Base-by-base conservation (phyloP, 2,113 vertebrate species). In the Carettochelys insculpta region DNA sequence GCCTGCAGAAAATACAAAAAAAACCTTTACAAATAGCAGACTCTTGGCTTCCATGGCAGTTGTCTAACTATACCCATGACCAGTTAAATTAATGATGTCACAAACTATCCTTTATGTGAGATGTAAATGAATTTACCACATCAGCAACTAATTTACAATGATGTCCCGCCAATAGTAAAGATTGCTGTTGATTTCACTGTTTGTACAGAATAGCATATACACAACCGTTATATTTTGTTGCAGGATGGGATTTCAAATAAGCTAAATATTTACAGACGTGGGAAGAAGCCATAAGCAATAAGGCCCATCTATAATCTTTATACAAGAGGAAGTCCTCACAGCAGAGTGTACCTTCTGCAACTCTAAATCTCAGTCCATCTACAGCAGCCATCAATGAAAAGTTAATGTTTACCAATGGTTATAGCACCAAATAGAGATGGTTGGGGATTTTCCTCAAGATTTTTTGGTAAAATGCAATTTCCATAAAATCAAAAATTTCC, bases 31-130 rank as follows among this genome's bases (percentile, higher is more conserved):
- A 97, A 92, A 95, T 87, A 86, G 91, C 78, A 85, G 93, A 90
- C 90, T 92, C 52, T 80, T 85, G 84, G 68, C 45, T 97, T 94
- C 90, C 50, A 84, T 58, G 82, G 93, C 82, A 95, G 83, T 88
- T 96, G 94, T 95, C 68, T 95, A 92, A 90, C 86, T 89, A 86
- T 91, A 94, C 25, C 52, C 58, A 81, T 75, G 92, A 73, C 77
- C 78, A 91, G 79, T 94, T 94, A 97, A 97, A 97, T 96, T 96
- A 96, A 96, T 92, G 83, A 89, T 92, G 65, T 92, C 89, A 90
- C 95, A 95, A 96, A 96, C 88, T 96, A 75, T 97, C 94, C 94
- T 96, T 80, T 56, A 38, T 92, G 65, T 88, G 86, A 96, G 76
- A 56, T 93, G 41, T 89, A 97, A 97, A 96, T 95, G 53, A 96